phyloP scores from a whole-genome alignment of 2,797 vertebrate genomes.

The Gymnocypris eckloni region DNA sequence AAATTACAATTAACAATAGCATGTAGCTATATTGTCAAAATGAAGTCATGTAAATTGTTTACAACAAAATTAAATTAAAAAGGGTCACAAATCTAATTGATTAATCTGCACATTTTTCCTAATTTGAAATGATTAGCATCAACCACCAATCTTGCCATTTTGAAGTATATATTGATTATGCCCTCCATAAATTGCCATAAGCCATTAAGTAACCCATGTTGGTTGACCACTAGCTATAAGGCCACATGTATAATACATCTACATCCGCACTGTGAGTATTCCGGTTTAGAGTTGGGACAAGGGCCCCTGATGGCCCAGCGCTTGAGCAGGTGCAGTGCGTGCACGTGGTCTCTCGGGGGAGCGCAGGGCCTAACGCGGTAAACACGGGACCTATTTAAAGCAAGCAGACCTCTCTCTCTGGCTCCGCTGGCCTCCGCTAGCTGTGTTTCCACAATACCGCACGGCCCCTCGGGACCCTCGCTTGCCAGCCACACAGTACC shows the following conservation, averaged over 20 bases:
- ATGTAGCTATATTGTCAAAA: background rate
- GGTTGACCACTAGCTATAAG: slow-evolving; percentile 1
- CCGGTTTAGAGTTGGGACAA: slow-evolving; percentile 52
- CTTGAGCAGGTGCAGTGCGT: slow-evolving; percentile 63
- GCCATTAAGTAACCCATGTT: background rate
- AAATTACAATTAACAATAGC: background rate
- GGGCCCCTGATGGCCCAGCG: slow-evolving; percentile 58
- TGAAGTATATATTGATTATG: background rate
- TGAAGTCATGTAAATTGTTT: background rate
- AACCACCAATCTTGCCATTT: background rate
- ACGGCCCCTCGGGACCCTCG: slow-evolving; percentile 40
- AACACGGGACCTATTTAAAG: slow-evolving; percentile 68
- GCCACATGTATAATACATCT: slow-evolving; percentile 12
- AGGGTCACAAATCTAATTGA: background rate
- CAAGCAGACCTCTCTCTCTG: slow-evolving; percentile 55
- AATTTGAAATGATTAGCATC: background rate
- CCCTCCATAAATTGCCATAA: background rate
- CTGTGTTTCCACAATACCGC: slow-evolving; percentile 65
- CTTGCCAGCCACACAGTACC: slow-evolving; percentile 48
- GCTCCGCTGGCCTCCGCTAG: slow-evolving; percentile 53
- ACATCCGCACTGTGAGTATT: slow-evolving; percentile 27
- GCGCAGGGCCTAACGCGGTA: slow-evolving; percentile 59
- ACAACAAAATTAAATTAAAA: background rate
- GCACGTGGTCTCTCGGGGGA: slow-evolving; percentile 56
- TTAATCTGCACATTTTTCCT: background rate